Conservation (phyloP, 2,113 vertebrate species). For the Baryphthengus martii region DNA sequence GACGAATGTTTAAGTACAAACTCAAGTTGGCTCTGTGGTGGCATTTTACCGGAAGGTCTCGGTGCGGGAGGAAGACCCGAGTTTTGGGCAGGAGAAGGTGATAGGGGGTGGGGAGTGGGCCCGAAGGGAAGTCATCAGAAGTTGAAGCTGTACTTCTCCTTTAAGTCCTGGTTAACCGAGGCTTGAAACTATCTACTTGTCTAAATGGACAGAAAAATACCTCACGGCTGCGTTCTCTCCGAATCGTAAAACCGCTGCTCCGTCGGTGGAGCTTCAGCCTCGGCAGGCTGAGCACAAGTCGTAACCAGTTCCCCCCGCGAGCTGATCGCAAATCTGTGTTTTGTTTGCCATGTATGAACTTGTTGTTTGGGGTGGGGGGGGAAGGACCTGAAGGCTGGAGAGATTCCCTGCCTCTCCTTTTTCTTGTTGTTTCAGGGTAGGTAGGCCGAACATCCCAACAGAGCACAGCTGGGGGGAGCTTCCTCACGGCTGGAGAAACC, state of each 20-base stretch:
- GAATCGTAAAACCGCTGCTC: conserved; percentile 3
- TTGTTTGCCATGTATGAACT: neutral
- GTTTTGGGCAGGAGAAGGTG: conserved; percentile 49
- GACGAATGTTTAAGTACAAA: neutral
- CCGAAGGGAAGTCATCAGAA: neutral
- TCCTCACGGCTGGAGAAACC: neutral
- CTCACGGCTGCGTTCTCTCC: conserved; percentile 69
- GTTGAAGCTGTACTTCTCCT: conserved; percentile 37
- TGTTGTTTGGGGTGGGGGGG: neutral
- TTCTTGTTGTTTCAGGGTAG: neutral
- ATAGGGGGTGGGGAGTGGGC: neutral
- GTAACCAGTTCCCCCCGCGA: neutral
- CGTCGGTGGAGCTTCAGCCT: neutral
- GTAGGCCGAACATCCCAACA: neutral
- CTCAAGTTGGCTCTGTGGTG: neutral
- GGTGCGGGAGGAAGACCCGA: neutral
- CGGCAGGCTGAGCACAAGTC: neutral
- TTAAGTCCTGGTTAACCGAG: conserved; percentile 60
- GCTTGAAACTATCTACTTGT: conserved; percentile 71
- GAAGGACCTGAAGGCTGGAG: neutral
- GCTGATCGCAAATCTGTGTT: neutral
- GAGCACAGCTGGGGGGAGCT: neutral
- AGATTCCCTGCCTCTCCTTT: neutral
- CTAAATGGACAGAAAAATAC: conserved; percentile 72
- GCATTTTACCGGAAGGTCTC: conserved; percentile 9